A percentile compares a stretch with the other conserved stretches of the same genome.
These are phyloP conservation scores for Tenthredo livida DNA, from an alignment of 2,888 invertebrate genomes.

Conservation along the genomic window DNA sequence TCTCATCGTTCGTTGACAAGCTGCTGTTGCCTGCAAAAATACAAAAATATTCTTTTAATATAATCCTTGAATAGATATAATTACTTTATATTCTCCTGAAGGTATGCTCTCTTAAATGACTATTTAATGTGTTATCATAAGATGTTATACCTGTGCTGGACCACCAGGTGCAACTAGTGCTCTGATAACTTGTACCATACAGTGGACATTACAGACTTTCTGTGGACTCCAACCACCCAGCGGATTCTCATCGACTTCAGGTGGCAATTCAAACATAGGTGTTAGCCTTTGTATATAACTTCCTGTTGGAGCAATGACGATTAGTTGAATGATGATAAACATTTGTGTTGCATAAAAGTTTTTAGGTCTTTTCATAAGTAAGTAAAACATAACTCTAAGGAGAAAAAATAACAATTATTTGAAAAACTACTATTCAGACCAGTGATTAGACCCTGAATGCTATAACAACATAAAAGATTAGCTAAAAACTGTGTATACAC, in stretches of 20 bases:
- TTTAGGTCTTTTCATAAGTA: not conserved
- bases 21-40: slow-evolving; percentile 69
- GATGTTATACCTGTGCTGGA: slow-evolving; percentile 87
- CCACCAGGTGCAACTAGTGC: slow-evolving; percentile 96
- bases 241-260: slow-evolving; percentile 83
- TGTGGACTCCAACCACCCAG: slow-evolving; percentile 92
- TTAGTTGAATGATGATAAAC: slow-evolving; percentile 3
- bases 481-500: not conserved
- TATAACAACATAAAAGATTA: not conserved
- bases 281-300: slow-evolving; percentile 95
- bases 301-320: slow-evolving; percentile 76
- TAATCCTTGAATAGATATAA: not conserved
- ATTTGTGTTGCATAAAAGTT: not conserved
- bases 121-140: slow-evolving; percentile 59
- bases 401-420: not conserved
- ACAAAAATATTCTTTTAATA: slow-evolving; percentile 57
- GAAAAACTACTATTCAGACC: not conserved
- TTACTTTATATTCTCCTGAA: not conserved
- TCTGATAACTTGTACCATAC: slow-evolving; percentile 93
- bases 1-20: slow-evolving; percentile 94
- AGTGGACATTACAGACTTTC: slow-evolving; percentile 96
- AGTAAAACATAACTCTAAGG: not conserved
- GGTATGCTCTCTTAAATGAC: not conserved
- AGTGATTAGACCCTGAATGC: not conserved
- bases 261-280: slow-evolving; percentile 91